These are phyloP conservation scores for Thera obeliscata DNA, from an alignment of 2,888 invertebrate genomes.

Conservation along the genomic window DNA sequence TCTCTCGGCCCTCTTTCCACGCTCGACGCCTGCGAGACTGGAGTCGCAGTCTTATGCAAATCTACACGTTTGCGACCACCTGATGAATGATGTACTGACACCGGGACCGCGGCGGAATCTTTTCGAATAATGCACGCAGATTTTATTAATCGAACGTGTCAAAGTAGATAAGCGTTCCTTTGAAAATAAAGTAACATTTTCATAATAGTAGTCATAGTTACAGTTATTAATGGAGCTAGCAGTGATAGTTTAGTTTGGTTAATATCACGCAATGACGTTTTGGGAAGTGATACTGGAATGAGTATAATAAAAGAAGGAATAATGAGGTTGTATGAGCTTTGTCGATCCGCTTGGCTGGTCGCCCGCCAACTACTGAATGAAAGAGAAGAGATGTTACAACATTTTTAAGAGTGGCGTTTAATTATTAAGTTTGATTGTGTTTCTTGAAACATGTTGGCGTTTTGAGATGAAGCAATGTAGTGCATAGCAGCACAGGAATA, in stretches of 20 bases:
- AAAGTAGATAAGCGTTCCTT: slow-evolving; percentile 35
- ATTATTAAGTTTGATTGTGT: slow-evolving; percentile 48
- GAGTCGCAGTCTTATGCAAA: slow-evolving; percentile 71
- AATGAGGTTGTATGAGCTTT: slow-evolving; percentile 22
- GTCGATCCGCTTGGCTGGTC: slow-evolving; percentile 38
- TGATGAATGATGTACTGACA: slow-evolving; percentile 77
- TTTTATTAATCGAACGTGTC: slow-evolving; percentile 35
- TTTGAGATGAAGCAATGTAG: slow-evolving; percentile 65
- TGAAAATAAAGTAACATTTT: slow-evolving; percentile 40
- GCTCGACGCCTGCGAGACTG: slow-evolving; percentile 68
- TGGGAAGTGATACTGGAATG: slow-evolving; percentile 37
- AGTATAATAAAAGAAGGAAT: slow-evolving; percentile 30
- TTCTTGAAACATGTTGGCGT: slow-evolving; percentile 53
- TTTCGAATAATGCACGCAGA: slow-evolving; percentile 34
- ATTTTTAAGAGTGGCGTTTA: slow-evolving; percentile 39
- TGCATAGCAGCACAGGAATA: slow-evolving; percentile 70
- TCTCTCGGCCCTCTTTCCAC: slow-evolving; percentile 72
- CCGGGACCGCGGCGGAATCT: slow-evolving; percentile 47
- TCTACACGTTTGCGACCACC: slow-evolving; percentile 66
- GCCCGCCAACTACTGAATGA: slow-evolving; percentile 43
- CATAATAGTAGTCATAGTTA: slow-evolving; percentile 48
- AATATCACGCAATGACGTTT: slow-evolving; percentile 39
- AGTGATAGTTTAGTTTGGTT: slow-evolving; percentile 38
- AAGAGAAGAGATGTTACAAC: slow-evolving; percentile 43
- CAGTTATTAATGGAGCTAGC: slow-evolving; percentile 41